A percentile compares a stretch with the other conserved stretches of the same genome.
These are phyloP conservation scores for Scaptodrosophila latifasciaeformis DNA, from an alignment of 2,888 invertebrate genomes.

Conservation along the genomic window DNA sequence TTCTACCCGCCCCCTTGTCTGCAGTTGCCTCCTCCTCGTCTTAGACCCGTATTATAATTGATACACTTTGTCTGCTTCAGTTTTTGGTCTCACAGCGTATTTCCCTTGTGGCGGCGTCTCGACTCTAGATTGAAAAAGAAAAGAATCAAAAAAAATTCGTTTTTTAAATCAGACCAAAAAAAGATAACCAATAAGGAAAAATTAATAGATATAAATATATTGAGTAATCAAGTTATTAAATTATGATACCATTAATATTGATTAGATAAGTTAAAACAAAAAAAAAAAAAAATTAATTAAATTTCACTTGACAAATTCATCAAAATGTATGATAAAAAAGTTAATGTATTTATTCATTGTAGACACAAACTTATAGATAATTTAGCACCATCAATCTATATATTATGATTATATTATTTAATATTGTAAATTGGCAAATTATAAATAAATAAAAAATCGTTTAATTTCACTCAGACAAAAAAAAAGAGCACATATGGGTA, in stretches of 20 bases:
- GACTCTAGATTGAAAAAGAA: constrained; percentile 54
- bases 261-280: neutral
- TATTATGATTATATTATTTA: no score
- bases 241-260: neutral
- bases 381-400: no score
- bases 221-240: neutral
- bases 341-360: no score
- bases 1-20: constrained; percentile 20
- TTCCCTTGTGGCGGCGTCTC: constrained; percentile 40
- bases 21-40: constrained; percentile 18
- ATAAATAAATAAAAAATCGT: no score
- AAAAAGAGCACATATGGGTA: no score
- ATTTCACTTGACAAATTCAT: no score
- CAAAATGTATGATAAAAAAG: no score
- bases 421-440: no score
- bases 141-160: constrained; percentile 37
- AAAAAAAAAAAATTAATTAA: neutral
- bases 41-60: constrained; percentile 62
- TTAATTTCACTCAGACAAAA: no score
- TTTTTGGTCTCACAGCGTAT: constrained; percentile 9
- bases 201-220: no score
- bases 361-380: no score
- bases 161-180: constrained; percentile 52
- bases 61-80: constrained; percentile 59
- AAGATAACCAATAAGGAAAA: no score